These are phyloP conservation scores for Oreochromis niloticus DNA, from an alignment of 2,113 vertebrate species.

Conservation along the genomic window DNA sequence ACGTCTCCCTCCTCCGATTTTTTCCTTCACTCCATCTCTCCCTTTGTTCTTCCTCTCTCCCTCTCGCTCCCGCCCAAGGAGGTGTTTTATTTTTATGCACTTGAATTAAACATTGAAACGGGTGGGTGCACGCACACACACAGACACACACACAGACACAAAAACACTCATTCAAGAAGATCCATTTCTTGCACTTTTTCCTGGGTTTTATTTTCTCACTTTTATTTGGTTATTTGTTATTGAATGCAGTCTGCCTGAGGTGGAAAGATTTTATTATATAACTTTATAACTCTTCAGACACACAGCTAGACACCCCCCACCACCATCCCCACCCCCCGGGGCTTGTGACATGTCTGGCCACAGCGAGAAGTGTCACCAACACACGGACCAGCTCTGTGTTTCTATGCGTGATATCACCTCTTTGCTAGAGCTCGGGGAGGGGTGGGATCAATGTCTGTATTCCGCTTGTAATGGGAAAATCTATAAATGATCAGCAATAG, in stretches of 20 bases:
- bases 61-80: slow-evolving; percentile 4
- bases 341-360: not conserved
- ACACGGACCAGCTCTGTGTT: not conserved
- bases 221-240: slow-evolving; percentile 54
- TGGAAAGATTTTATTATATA: slow-evolving; percentile 13
- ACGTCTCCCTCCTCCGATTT: not conserved
- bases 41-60: not conserved
- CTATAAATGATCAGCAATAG: slow-evolving; percentile 53
- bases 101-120: slow-evolving; percentile 45
- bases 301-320: not conserved
- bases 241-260: slow-evolving; percentile 23
- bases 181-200: slow-evolving; percentile 28
- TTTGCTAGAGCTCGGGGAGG: slow-evolving; percentile 1
- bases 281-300: slow-evolving; percentile 1
- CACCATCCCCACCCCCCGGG: accelerated
- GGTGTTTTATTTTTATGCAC: slow-evolving; percentile 52
- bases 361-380: not conserved
- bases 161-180: not conserved
- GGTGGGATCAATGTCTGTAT: slow-evolving; percentile 55
- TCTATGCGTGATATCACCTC: slow-evolving; percentile 28
- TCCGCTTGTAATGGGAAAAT: slow-evolving; percentile 62
- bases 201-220: slow-evolving; percentile 29
- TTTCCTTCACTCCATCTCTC: not conserved
- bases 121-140: not conserved
- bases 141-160: not conserved